Evolutionary conservation across 2,888 invertebrate genomes (phyloP).

Genomic region (Orthosia gothica): DNA sequence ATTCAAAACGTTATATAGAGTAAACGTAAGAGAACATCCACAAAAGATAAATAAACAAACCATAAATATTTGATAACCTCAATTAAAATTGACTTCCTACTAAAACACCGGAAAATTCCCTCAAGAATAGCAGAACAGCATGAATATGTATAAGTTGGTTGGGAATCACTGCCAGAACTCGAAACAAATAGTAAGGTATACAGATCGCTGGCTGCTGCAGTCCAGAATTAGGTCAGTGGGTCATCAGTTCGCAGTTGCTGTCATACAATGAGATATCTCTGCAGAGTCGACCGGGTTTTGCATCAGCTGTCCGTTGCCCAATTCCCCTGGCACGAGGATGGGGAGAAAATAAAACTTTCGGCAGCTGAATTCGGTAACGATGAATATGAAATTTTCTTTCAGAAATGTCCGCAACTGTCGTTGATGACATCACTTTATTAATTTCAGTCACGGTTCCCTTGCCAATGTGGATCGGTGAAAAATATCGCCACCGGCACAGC

Average conservation of each 20-base stretch:
- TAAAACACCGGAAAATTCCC: constrained; percentile 60
- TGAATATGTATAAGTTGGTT: constrained; percentile 83
- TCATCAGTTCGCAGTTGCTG: constrained; percentile 84
- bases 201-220: constrained; percentile 86
- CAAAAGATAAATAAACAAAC: constrained; percentile 40
- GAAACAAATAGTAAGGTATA: constrained; percentile 86
- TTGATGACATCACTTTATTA: constrained; percentile 72
- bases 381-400: constrained; percentile 66
- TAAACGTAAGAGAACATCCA: constrained; percentile 4
- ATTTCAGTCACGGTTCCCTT: constrained; percentile 74
- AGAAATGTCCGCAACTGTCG: constrained; percentile 53
- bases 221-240: constrained; percentile 88
- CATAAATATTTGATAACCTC: constrained; percentile 46
- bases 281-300: constrained; percentile 82
- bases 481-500: constrained; percentile 76
- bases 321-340: constrained; percentile 67
- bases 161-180: constrained; percentile 86
- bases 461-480: constrained; percentile 74
- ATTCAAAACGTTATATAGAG: constrained; percentile 35
- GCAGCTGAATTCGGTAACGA: constrained; percentile 55
- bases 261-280: constrained; percentile 89
- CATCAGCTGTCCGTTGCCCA: constrained; percentile 79
- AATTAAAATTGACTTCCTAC: constrained; percentile 52
- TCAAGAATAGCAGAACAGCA: constrained; percentile 68
- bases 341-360: constrained; percentile 61